Conservation (phyloP, 2,797 vertebrate genomes). For the Typhlichthys subterraneus region DNA sequence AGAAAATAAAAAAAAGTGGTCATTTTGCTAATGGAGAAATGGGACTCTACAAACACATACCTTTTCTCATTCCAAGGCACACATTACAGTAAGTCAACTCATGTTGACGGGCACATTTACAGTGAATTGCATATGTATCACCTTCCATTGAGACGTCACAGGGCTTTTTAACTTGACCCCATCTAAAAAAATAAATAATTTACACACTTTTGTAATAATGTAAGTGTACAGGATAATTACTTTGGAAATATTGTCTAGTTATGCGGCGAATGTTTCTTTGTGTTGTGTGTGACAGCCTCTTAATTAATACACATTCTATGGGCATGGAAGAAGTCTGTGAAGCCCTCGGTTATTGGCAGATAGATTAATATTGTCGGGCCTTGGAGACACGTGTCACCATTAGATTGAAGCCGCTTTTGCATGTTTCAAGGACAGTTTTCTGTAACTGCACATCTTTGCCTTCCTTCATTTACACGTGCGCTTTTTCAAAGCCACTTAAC, state of each 20-base stretch:
- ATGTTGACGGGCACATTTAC: conserved; percentile 40
- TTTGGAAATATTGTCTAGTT: conserved; percentile 78
- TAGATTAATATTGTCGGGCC: conserved; percentile 93
- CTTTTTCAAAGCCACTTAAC: neutral
- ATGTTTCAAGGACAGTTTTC: conserved; percentile 87
- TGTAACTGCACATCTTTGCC: conserved; percentile 35
- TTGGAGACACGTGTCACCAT: conserved; percentile 83
- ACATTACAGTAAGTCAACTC: neutral
- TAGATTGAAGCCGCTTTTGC: conserved; percentile 78
- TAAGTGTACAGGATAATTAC: conserved; percentile 76
- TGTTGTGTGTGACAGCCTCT: conserved; percentile 75
- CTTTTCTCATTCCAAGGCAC: too few relatives aligned
- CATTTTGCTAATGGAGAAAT: too few relatives aligned
- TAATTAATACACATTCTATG: conserved; percentile 88
- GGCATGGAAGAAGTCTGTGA: conserved; percentile 68
- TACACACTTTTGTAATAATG: conserved; percentile 58
- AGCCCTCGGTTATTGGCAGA: conserved; percentile 83
- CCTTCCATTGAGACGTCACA: conserved; percentile 48
- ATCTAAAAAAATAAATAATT: too few relatives aligned
- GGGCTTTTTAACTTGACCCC: neutral
- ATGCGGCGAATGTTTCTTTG: conserved; percentile 76
- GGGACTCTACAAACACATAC: too few relatives aligned
- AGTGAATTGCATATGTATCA: conserved; percentile 33
- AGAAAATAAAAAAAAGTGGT: conserved; percentile 10
- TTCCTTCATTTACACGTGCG: conserved; percentile 17